Evolutionary conservation across 2,113 vertebrate genomes (phyloP).

Genomic region (Grus americana): DNA sequence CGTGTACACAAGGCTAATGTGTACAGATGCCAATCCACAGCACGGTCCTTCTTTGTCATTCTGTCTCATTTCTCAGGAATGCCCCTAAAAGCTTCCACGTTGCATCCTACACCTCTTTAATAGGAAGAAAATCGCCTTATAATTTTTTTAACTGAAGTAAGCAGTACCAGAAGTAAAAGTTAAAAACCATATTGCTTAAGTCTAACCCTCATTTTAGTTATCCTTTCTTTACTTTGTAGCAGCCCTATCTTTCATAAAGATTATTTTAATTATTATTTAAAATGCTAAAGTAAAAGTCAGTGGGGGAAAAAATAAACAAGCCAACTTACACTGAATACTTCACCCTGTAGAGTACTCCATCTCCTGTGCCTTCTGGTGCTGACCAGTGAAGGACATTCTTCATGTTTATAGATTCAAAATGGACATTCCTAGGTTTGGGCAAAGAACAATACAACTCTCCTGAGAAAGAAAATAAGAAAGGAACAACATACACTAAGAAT

Average conservation of each 20-base stretch:
- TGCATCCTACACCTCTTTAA: neutral
- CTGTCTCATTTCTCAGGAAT: neutral
- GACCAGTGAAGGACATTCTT: conserved; percentile 86
- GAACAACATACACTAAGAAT: neutral
- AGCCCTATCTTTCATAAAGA: neutral
- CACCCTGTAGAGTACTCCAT: conserved; percentile 77
- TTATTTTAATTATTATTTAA: neutral
- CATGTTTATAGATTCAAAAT: conserved; percentile 85
- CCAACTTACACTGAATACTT: conserved; percentile 88
- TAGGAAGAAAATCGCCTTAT: neutral
- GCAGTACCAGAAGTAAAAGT: neutral
- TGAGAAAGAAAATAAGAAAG: conserved; percentile 58
- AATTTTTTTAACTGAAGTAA: neutral
- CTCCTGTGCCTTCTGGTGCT: conserved; percentile 66
- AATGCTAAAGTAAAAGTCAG: neutral
- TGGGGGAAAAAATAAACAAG: neutral
- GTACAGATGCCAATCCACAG: neutral
- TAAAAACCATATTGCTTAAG: neutral
- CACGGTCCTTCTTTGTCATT: neutral
- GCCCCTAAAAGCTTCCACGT: neutral
- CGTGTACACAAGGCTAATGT: neutral
- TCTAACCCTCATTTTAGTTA: neutral
- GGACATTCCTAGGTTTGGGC: conserved; percentile 75
- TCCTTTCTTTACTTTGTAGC: neutral
- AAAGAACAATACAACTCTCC: conserved; percentile 67